Evolutionary conservation across 2,888 invertebrate species (phyloP).

Genomic region (Trachelus iudaicus): DNA sequence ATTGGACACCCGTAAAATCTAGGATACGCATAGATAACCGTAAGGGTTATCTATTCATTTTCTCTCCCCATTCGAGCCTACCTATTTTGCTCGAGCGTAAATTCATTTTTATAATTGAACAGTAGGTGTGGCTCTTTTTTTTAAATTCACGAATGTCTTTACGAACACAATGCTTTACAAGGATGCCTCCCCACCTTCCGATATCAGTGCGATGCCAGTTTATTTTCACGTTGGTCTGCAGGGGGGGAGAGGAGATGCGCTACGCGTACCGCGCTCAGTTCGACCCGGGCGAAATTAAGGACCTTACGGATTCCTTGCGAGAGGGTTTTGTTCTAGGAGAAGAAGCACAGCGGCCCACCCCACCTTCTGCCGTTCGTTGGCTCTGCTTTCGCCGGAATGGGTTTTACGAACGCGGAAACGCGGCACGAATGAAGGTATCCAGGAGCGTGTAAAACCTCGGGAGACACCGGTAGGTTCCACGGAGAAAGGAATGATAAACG

Average conservation of each 20-base stretch:
- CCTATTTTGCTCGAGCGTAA: conserved; percentile 31
- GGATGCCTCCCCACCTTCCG: not conserved
- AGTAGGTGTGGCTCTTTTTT: not conserved
- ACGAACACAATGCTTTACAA: not conserved
- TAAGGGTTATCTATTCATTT: not conserved
- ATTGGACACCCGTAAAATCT: not conserved
- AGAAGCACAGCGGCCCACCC: not conserved
- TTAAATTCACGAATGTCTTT: not conserved
- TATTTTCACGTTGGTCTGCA: not conserved
- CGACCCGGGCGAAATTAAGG: not conserved
- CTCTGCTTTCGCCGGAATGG: not conserved
- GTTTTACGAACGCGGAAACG: not conserved
- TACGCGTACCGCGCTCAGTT: not conserved
- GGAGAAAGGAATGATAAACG: not conserved
- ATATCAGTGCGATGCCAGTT: not conserved
- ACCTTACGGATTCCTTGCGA: not conserved
- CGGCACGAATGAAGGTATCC: not conserved
- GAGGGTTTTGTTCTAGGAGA: not conserved
- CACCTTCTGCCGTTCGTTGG: not conserved
- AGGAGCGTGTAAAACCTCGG: not conserved
- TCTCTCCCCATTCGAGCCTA: conserved; percentile 38
- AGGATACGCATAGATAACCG: conserved; percentile 11
- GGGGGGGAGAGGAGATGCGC: too few relatives aligned
- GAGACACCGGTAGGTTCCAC: too few relatives aligned
- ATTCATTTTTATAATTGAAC: conserved; percentile 27